Evolutionary conservation across 2,888 invertebrate genomes (phyloP), one percentile per base, ranked within the genome.

Genomic region (Melikaiella ostensackeni): DNA sequence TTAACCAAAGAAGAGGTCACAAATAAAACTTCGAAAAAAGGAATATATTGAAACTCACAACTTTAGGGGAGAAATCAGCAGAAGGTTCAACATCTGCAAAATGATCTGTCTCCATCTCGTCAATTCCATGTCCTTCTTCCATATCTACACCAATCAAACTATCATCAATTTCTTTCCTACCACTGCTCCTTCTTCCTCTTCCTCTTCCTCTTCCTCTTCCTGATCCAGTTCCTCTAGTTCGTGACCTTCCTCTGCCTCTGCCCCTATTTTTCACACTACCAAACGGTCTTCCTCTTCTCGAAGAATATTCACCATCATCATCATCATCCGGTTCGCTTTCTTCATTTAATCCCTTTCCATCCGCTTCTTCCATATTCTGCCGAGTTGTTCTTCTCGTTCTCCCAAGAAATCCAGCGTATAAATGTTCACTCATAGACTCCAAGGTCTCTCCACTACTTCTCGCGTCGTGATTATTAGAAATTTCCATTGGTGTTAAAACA

Each of bases 121-220:
- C 11, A 6, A 30, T 13, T 27, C 19, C n/a, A 70, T 6, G 19
- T 6, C 30, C 13, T 50, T 27, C 13, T 50, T 27, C 50, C 27
- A 27, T 59, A 8, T 46, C 46, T 8, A 7, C 30, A 33, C 1
- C 27, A 33, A 24, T 19, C 5, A 50, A 30, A 30, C 21, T 75
- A 55, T 59, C 73, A 55, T 13, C 74, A 70, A 27, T 64, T 46
- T 77, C 79, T 57, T 74, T 27, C 9, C 64, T 33, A 46, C 59
- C 61, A 24, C 80, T 77, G 13, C 75, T 42, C 21, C 62, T 79
- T n/a, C 79, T 75, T 27, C 79, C 80, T 33, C 80, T 77, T 19
- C 79, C 80, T 33, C 80, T 77, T 19, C 82, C 81, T 62, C 83
- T 79, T 5, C 82, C 83, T 63, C 80, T 80, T 46, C 83, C 82